A percentile compares a stretch with the other conserved stretches of the same genome.
These are phyloP conservation scores for Yoshiicerus persimilis DNA, from an alignment of 1,140 invertebrate genomes.

Conservation along the genomic window DNA sequence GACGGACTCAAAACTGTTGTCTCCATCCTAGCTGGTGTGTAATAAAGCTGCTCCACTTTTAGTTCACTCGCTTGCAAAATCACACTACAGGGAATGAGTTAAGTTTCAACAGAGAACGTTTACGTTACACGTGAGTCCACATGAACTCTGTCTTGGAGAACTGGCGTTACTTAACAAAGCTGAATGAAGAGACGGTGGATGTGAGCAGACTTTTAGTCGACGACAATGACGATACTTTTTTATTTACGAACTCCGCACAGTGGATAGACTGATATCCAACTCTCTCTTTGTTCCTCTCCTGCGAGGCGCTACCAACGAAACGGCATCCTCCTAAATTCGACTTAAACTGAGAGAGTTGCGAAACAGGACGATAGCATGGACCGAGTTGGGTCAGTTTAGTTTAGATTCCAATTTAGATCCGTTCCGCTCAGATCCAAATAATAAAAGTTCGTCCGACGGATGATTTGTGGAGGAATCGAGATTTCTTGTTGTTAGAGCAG, in stretches of 20 bases:
- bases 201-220: background rate
- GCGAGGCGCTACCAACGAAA: too few species aligned
- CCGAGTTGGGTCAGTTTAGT: background rate
- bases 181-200: background rate
- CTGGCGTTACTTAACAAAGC: background rate
- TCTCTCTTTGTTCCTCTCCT: too few species aligned
- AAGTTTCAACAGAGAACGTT: background rate
- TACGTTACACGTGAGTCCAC: constrained; percentile 11
- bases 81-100: background rate
- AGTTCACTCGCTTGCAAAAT: constrained; percentile 11
- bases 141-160: background rate
- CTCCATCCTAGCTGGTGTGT: constrained; percentile 37
- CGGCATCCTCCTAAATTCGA: too few species aligned
- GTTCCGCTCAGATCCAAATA: background rate
- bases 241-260: background rate
- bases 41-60: constrained; percentile 19
- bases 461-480: too few species aligned
- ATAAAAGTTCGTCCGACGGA: background rate
- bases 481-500: background rate
- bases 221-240: background rate
- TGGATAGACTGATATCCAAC: background rate
- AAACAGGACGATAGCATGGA: background rate
- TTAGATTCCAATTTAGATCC: too few species aligned
- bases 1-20: constrained; percentile 44
- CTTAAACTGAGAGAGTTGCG: too few species aligned